Base-by-base conservation (phyloP, 37 sponge, comb jelly and placozoan genomes). In the Eunapius fragilis region DNA sequence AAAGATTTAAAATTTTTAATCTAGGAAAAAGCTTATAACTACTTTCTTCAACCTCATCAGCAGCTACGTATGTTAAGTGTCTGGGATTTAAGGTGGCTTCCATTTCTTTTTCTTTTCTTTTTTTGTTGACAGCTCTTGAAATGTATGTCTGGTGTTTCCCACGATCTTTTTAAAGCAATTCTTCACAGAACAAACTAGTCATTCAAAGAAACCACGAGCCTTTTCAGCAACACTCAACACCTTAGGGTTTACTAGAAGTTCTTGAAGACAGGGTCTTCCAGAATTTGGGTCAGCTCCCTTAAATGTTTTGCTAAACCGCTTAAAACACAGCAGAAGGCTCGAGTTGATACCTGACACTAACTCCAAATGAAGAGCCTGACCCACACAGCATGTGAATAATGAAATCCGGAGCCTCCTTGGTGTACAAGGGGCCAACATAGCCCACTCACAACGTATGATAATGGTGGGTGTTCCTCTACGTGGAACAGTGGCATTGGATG, bases 311-410 rank as follows among this genome's bases (percentile, higher is more conserved):
- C 47, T 45, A 45, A 45, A 45, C 9, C 47, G 47, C 47, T 45
- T 45, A 45, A 45, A 45, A 45, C 47, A 45, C 9, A 4, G n/a
- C n/a, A n/a, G n/a, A n/a, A n/a, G n/a, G n/a, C n/a, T n/a, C n/a
- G n/a, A 45, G 47, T 45, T 30, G 77, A 76, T 9, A 76, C 7
- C 9, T 35, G 26, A 9, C 77, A 76, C 77, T n/a, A 76, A 33
- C 37, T 76, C 77, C 37, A 76, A 35, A 33, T 76, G 34, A n/a
- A 76, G n/a, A 33, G 77, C n/a, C n/a, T n/a, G 33, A 32, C 77
- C 13, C 32, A 76, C 77, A 76, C 77, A 76, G 77, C 77, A 76
- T 25, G 77, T 76, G 77, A 34, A 76, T 11, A 76, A 3, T 35
- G 37, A 25, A 34, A 35, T 76, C 77, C 7, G 13, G n/a, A 76